Evolutionary conservation across 2,113 vertebrate genomes (phyloP).

Genomic region (mouse (Mus musculus)): DNA sequence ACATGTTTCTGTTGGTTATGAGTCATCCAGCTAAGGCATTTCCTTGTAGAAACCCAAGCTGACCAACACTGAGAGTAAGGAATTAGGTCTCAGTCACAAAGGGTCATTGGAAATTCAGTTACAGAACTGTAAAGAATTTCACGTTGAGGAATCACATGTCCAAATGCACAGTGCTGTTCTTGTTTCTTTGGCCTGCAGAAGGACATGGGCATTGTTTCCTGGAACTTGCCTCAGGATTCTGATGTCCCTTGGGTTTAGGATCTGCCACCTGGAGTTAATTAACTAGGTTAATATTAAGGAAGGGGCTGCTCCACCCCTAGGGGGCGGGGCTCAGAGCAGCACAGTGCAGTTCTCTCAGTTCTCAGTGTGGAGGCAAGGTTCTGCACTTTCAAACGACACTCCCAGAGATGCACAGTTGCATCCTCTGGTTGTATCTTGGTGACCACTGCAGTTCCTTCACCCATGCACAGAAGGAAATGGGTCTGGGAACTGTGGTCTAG

Average conservation of each 20-base stretch:
- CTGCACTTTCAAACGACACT: neutral
- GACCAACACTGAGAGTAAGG: neutral
- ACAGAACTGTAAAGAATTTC: neutral
- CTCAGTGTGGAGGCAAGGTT: no score
- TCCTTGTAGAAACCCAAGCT: neutral
- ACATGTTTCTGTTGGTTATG: neutral
- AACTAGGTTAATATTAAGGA: neutral
- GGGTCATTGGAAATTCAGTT: neutral
- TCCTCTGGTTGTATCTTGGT: neutral
- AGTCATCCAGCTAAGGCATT: neutral
- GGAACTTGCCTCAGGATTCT: neutral
- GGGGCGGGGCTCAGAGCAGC: neutral
- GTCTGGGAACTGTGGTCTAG: fast-evolving
- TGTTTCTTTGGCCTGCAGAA: neutral
- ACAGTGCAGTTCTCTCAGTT: neutral
- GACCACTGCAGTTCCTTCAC: fast-evolving
- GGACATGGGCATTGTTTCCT: neutral
- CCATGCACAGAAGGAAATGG: fast-evolving
- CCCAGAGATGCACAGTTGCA: fast-evolving
- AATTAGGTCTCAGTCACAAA: neutral
- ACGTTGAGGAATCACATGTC: neutral
- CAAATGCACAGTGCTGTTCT: neutral
- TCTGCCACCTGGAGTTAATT: neutral
- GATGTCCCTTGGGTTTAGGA: neutral
- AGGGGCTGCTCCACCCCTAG: neutral